Conservation (phyloP, 1,140 invertebrate species). For the Drosophila baimaii region DNA sequence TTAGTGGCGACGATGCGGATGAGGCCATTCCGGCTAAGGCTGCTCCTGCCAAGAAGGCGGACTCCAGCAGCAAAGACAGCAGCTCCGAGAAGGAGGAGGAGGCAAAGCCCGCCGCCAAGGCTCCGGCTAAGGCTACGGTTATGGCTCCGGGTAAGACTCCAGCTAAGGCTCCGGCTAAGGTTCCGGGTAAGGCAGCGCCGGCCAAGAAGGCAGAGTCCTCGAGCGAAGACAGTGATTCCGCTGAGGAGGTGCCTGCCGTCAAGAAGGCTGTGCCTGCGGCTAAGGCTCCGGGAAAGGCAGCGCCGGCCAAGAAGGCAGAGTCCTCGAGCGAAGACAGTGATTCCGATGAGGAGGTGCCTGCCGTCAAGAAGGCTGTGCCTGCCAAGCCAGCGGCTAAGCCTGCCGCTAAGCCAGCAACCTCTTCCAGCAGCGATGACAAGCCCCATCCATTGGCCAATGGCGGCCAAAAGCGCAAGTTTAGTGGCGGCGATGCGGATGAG, state of each 20-base stretch:
- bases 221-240: constrained; percentile 61
- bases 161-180: no score
- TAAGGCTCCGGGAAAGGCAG: no score
- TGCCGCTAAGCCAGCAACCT: constrained; percentile 27
- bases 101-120: constrained; percentile 52
- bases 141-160: no score
- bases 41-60: constrained; percentile 28
- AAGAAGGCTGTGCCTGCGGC: constrained; percentile 44
- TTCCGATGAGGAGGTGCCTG: constrained; percentile 37
- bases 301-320: constrained; percentile 60
- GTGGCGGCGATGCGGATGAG: no score
- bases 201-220: no score
- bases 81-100: no score
- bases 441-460: no score
- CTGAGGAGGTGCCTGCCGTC: constrained; percentile 38
- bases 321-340: constrained; percentile 65
- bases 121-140: no score
- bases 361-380: constrained; percentile 39
- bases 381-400: constrained; percentile 17
- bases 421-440: constrained; percentile 43
- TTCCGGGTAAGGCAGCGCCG: constrained; percentile 28
- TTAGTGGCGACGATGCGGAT: no score
- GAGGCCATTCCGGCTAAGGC: constrained; percentile 31
- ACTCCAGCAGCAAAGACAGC: constrained; percentile 55
- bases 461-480: no score